phyloP scores from a whole-genome alignment of 2,113 vertebrate species.

The Daboia siamensis region DNA sequence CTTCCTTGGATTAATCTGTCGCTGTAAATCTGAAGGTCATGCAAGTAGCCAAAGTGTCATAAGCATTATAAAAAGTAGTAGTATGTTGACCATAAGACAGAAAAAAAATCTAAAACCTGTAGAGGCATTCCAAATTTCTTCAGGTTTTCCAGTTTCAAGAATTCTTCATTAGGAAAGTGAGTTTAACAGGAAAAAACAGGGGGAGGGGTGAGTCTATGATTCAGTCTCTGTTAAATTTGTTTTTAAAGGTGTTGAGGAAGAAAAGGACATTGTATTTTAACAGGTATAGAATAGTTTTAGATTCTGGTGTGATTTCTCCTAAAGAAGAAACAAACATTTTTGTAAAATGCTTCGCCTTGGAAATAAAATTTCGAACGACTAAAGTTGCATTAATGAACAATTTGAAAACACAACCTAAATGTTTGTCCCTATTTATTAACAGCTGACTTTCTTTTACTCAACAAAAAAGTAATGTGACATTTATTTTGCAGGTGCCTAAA shows the following conservation, averaged over 20 bases:
- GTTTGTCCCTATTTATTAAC: neutral
- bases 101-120: neutral
- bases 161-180: neutral
- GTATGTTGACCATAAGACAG: neutral
- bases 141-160: neutral
- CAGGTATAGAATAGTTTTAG: neutral
- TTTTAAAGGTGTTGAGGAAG: neutral
- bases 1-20: neutral
- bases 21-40: neutral
- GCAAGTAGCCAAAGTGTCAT: neutral
- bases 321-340: neutral
- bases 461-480: neutral
- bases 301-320: neutral
- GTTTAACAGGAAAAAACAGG: neutral
- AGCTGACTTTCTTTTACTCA: neutral
- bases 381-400: neutral
- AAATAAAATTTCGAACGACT: neutral
- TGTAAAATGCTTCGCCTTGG: neutral
- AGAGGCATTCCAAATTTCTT: neutral
- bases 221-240: neutral
- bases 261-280: neutral
- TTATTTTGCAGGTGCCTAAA: slow-evolving; percentile 48
- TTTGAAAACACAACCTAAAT: neutral
- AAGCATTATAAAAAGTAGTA: neutral
- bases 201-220: neutral